Conservation (phyloP, 2,113 vertebrate genomes). For the Trogon melanurus region DNA sequence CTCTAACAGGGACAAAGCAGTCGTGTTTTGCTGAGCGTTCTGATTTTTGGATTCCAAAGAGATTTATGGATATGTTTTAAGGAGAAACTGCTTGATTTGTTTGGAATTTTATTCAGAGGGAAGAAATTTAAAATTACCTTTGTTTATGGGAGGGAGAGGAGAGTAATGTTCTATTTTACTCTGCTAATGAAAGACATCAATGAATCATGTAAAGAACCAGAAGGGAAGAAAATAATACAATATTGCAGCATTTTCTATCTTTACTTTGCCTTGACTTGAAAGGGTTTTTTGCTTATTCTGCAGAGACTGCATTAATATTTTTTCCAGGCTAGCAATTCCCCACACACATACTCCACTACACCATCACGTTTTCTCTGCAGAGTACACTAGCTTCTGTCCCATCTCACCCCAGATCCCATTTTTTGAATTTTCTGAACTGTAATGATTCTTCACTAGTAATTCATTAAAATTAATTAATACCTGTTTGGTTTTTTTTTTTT, state of each 20-base stretch:
- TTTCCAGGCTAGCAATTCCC: constrained; percentile 36
- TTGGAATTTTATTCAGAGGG: not conserved
- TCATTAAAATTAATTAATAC: not conserved
- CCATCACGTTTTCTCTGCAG: not conserved
- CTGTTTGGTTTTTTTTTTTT: not conserved
- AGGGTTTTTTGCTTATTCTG: constrained; percentile 49
- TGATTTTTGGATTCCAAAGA: not conserved
- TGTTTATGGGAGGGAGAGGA: not conserved
- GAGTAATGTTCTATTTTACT: not conserved
- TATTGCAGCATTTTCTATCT: constrained; percentile 11
- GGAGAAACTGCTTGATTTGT: not conserved
- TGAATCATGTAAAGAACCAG: not conserved
- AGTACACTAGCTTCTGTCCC: not conserved
- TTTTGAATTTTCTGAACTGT: not conserved
- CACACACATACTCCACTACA: not conserved
- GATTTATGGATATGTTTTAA: not conserved
- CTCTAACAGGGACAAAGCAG: not conserved
- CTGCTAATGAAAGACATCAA: constrained; percentile 2
- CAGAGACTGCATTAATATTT: constrained; percentile 27
- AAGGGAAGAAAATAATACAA: not conserved
- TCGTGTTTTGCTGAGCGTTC: not conserved
- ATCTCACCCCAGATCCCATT: not conserved
- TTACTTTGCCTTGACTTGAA: constrained; percentile 36
- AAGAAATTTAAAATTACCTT: not conserved
- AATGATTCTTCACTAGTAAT: not conserved